These are phyloP conservation scores for Thalassophryne amazonica DNA, from an alignment of 2,797 vertebrate genomes.

Conservation along the genomic window DNA sequence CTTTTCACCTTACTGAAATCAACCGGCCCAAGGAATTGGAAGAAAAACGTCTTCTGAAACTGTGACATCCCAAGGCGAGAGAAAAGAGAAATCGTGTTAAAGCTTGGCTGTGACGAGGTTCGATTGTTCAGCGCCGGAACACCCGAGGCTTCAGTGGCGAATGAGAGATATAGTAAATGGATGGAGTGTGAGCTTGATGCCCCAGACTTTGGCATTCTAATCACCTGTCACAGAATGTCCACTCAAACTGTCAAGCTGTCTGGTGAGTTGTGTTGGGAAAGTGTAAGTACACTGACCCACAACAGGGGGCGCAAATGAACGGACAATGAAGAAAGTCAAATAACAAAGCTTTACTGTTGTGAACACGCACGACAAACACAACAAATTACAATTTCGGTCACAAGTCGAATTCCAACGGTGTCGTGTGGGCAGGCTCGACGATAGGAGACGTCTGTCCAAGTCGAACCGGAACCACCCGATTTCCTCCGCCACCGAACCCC, in stretches of 20 bases:
- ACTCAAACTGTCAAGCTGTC: constrained; percentile 26
- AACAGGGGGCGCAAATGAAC: too few species aligned
- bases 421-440: too few species aligned
- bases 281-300: too few species aligned
- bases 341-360: too few species aligned
- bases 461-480: too few species aligned
- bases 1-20: constrained; percentile 49
- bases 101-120: background rate
- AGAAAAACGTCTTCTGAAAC: constrained; percentile 23
- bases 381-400: too few species aligned
- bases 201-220: constrained; percentile 24
- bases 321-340: too few species aligned
- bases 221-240: constrained; percentile 48
- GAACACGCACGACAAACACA: too few species aligned
- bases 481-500: too few species aligned
- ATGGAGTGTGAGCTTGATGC: constrained; percentile 41
- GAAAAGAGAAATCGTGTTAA: constrained; percentile 7
- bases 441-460: too few species aligned
- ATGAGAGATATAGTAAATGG: constrained; percentile 31
- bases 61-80: background rate
- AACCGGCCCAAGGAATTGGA: constrained; percentile 30
- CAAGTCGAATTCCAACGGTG: too few species aligned
- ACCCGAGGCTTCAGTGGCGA: constrained; percentile 1
- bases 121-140: constrained; percentile 9
- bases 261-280: constrained; percentile 35